These are phyloP conservation scores for Psittacula derbiana DNA, from an alignment of 2,797 vertebrate genomes.

Conservation along the genomic window DNA sequence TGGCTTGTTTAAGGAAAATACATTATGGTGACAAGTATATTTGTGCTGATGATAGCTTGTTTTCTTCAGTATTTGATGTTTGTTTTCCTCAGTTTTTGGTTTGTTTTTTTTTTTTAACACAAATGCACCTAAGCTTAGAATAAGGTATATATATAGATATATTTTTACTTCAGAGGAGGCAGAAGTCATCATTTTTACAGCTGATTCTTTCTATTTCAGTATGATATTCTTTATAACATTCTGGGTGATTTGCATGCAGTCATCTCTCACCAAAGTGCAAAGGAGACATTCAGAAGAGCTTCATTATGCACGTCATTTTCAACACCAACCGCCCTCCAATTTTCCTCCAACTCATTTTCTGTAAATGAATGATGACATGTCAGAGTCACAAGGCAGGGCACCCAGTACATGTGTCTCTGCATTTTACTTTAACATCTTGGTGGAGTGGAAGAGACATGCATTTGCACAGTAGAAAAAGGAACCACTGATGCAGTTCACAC, in stretches of 20 bases:
- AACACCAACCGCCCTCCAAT: not conserved
- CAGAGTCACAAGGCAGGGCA: not conserved
- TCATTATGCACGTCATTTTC: not conserved
- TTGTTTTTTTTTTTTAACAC: not conserved
- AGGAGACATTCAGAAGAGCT: constrained; percentile 2
- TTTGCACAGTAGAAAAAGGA: not conserved
- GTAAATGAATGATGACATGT: constrained; percentile 1
- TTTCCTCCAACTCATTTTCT: constrained; percentile 3
- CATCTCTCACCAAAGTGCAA: not conserved
- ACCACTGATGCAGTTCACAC: not conserved
- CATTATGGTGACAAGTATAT: not conserved
- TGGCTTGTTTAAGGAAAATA: not conserved
- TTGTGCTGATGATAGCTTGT: not conserved
- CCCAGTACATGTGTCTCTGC: not conserved
- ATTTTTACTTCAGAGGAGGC: not conserved
- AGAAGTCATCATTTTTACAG: not conserved
- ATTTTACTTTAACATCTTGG: constrained; percentile 15
- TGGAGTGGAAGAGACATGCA: not conserved
- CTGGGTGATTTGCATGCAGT: not conserved
- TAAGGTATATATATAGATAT: not conserved
- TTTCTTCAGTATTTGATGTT: not conserved
- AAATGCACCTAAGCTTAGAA: not conserved
- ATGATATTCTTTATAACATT: not conserved
- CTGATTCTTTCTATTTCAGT: not conserved
- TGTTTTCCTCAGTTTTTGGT: not conserved